Percentiles rank a stretch among this genome's conserved stretches.
Conservation (phyloP, 2,797 vertebrate genomes). For the Dallia pectoralis region DNA sequence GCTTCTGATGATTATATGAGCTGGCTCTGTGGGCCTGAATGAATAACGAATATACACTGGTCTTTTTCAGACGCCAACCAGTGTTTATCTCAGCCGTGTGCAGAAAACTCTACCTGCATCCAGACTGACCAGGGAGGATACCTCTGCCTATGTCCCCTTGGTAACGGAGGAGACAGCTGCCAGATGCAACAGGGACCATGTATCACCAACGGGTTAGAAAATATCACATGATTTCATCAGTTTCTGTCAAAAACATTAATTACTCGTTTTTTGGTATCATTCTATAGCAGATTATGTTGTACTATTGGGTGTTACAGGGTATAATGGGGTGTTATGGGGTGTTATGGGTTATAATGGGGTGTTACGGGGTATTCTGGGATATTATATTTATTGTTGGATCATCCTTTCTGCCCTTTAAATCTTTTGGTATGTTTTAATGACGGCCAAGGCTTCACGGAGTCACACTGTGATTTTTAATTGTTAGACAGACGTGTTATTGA, state of each 20-base stretch:
- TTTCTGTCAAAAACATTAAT: background rate
- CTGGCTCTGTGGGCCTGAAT: too few species aligned
- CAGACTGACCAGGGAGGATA: constrained; percentile 81
- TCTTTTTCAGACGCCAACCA: constrained; percentile 76
- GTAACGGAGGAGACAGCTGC: constrained; percentile 81
- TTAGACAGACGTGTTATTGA: constrained; percentile 43
- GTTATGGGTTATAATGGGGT: too few species aligned
- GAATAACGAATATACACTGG: background rate
- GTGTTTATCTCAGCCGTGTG: constrained; percentile 83
- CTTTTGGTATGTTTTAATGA: constrained; percentile 16
- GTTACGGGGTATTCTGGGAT: too few species aligned
- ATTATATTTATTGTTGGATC: constrained; percentile 21
- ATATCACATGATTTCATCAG: too few species aligned
- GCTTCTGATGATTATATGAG: too few species aligned
- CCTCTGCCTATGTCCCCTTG: constrained; percentile 81
- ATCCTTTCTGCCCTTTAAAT: constrained; percentile 28
- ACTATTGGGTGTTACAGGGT: too few species aligned
- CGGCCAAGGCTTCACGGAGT: constrained; percentile 12
- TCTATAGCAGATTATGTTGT: constrained; percentile 26
- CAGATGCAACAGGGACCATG: constrained; percentile 78
- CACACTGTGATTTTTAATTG: constrained; percentile 21
- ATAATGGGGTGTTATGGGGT: too few species aligned
- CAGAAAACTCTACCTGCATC: constrained; percentile 86
- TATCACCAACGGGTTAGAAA: constrained; percentile 78
- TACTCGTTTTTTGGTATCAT: constrained; percentile 4